These are phyloP conservation scores for Apeira syringaria DNA, from an alignment of 2,888 invertebrate species.

Conservation along the genomic window DNA sequence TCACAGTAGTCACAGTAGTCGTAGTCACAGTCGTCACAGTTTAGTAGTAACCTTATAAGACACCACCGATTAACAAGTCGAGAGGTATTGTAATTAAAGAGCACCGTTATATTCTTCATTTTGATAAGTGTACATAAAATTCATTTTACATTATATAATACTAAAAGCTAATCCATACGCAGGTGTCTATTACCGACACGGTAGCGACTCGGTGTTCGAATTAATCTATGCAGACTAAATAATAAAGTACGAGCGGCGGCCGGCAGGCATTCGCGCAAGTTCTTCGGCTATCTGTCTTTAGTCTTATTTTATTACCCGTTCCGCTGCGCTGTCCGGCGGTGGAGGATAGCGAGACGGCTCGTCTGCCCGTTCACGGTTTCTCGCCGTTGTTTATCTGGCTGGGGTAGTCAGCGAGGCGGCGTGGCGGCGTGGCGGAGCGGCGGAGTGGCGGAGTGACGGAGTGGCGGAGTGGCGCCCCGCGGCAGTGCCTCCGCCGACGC, in stretches of 20 bases:
- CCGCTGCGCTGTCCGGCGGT: slow-evolving; percentile 62
- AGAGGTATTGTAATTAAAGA: too few relatives aligned
- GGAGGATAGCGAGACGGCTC: slow-evolving; percentile 79
- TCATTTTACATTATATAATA: too few relatives aligned
- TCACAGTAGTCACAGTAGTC: too few relatives aligned
- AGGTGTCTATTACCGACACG: too few relatives aligned
- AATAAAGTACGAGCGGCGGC: slow-evolving; percentile 23
- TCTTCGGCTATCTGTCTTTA: slow-evolving; percentile 66
- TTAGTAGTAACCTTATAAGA: too few relatives aligned
- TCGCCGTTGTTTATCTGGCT: slow-evolving; percentile 79
- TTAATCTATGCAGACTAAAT: slow-evolving; percentile 41
- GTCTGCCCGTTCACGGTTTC: slow-evolving; percentile 78
- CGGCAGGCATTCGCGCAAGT: slow-evolving; percentile 39
- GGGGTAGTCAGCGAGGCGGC: slow-evolving; percentile 65
- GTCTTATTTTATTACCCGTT: slow-evolving; percentile 75
- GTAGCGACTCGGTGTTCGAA: slow-evolving; percentile 29
- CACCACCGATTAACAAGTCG: too few relatives aligned
- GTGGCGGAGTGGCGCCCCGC: slow-evolving; percentile 58
- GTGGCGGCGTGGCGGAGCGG: slow-evolving; percentile 67
- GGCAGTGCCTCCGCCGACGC: slow-evolving; percentile 66
- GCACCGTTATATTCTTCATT: too few relatives aligned
- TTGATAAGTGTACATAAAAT: too few relatives aligned
- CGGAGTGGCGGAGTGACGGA: slow-evolving; percentile 47
- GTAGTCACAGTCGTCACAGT: too few relatives aligned
- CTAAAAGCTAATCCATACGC: too few relatives aligned